Percentiles rank a stretch among this genome's conserved stretches.
These are phyloP conservation scores for Trissonchulus sp. DNA, from an alignment of 2,888 invertebrate species.

Conservation along the genomic window DNA sequence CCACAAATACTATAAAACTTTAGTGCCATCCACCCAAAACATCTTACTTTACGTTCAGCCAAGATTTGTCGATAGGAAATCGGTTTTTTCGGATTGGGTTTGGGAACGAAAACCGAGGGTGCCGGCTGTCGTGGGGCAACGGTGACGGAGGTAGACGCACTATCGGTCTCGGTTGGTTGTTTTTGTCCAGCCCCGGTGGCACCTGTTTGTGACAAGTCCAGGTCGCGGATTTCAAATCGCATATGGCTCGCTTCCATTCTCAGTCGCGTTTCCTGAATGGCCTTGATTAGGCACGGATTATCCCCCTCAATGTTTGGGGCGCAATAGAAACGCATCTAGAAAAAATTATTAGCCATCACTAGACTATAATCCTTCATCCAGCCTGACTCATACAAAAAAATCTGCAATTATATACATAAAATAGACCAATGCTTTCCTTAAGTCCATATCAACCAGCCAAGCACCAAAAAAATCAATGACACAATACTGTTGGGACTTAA, in stretches of 20 bases:
- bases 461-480: neutral
- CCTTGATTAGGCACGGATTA: neutral
- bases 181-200: neutral
- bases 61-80: slow-evolving; percentile 4
- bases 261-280: neutral
- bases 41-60: neutral
- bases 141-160: neutral
- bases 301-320: neutral
- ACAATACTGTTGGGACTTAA: too few relatives aligned
- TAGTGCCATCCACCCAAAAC: neutral
- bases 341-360: neutral
- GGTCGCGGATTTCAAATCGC: neutral
- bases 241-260: neutral
- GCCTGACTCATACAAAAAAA: too few relatives aligned
- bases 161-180: neutral
- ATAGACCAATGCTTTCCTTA: too few relatives aligned
- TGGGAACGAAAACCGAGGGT: too few relatives aligned
- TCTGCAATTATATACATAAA: too few relatives aligned
- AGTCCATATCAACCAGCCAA: neutral
- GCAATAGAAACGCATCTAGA: neutral
- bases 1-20: neutral
- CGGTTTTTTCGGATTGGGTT: neutral
- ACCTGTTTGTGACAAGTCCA: neutral
- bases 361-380: too few relatives aligned
- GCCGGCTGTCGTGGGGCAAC: neutral